A percentile compares a stretch with the other conserved stretches of the same genome.
Evolutionary conservation across 2,888 invertebrate species (phyloP).

Genomic region (Megastigmus dorsalis): DNA sequence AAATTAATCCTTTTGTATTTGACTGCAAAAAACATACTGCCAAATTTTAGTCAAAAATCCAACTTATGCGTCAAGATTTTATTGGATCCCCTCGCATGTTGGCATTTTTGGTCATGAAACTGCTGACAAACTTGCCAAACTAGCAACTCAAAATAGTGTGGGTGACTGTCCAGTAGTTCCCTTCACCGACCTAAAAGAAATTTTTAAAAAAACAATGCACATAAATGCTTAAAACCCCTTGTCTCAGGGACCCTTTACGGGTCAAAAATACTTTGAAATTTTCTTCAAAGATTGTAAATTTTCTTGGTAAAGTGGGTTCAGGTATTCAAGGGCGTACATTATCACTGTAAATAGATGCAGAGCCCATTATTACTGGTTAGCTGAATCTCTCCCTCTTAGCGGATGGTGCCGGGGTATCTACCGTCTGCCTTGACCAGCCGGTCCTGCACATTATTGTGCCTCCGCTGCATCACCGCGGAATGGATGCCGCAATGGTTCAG

Average conservation of each 20-base stretch:
- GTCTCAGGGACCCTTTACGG: not conserved
- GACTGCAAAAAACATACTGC: not conserved
- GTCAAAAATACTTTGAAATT: not conserved
- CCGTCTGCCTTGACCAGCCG: no score
- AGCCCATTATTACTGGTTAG: not conserved
- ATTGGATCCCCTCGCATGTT: constrained; percentile 7
- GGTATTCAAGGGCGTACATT: not conserved
- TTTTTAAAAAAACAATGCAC: not conserved
- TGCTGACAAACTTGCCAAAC: constrained; percentile 5
- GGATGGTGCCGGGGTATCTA: no score
- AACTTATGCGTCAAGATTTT: not conserved
- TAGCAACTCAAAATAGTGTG: not conserved
- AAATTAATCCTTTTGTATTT: constrained; percentile 10
- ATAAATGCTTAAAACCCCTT: not conserved
- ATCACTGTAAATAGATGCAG: not conserved
- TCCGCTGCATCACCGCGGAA: no score
- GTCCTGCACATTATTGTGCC: no score
- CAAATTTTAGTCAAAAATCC: not conserved
- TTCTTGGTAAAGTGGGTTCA: not conserved
- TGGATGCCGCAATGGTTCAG: no score
- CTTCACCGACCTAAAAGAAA: not conserved
- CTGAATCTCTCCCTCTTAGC: not conserved
- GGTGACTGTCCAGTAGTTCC: not conserved
- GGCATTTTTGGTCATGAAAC: constrained; percentile 6
- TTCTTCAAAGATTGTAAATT: not conserved